phyloP scores from a whole-genome alignment of 1,140 invertebrate genomes.

The Drosophila paulistorum region DNA sequence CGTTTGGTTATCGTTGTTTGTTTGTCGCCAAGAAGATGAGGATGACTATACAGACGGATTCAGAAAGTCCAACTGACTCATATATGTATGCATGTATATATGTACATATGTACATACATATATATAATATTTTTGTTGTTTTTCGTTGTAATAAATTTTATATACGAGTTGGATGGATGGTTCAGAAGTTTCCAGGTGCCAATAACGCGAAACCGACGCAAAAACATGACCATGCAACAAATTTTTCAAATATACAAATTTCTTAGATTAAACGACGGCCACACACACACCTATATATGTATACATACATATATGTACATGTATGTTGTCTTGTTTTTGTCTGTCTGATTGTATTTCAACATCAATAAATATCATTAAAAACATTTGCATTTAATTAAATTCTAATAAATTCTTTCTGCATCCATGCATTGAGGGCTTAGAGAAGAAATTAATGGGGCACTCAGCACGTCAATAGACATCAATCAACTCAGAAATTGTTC shows the following conservation, averaged over 20 bases:
- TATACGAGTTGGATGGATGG: constrained; percentile 6
- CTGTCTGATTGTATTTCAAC: constrained; percentile 23
- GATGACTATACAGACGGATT: constrained; percentile 57
- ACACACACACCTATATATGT: not conserved
- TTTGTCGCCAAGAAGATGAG: constrained; percentile 62
- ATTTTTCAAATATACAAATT: not conserved
- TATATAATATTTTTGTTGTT: not conserved
- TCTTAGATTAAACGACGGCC: constrained; percentile 20
- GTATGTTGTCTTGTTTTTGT: constrained; percentile 45
- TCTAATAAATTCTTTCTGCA: constrained; percentile 40
- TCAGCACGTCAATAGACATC: constrained; percentile 62
- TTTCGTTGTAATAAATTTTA: constrained; percentile 37
- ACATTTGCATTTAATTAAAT: constrained; percentile 78
- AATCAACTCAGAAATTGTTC: constrained; percentile 56
- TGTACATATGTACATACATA: constrained; percentile 3
- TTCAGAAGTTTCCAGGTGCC: constrained; percentile 45
- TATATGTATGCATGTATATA: constrained; percentile 12
- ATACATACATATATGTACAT: not conserved
- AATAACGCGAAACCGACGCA: constrained; percentile 1
- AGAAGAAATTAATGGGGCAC: constrained; percentile 68
- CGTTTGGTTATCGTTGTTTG: constrained; percentile 20
- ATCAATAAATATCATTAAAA: constrained; percentile 59
- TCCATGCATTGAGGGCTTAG: constrained; percentile 37
- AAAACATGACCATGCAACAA: constrained; percentile 42
- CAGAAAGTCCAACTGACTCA: constrained; percentile 48